Conservation (phyloP, 2,888 invertebrate genomes). For the Bugula neritina region DNA sequence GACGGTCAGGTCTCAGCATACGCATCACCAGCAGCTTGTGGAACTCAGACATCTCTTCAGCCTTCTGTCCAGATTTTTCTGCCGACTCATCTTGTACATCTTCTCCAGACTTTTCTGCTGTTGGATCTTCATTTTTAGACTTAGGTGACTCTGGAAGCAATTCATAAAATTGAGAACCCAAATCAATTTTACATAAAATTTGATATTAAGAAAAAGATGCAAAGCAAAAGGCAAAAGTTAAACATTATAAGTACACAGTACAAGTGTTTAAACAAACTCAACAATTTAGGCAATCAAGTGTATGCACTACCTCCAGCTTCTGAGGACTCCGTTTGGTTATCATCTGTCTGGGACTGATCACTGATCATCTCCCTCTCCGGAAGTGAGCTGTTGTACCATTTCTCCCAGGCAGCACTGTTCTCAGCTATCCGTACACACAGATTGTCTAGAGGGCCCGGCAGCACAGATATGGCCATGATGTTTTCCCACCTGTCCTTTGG, state of each 20-base stretch:
- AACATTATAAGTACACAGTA: too few species aligned
- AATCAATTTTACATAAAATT: too few species aligned
- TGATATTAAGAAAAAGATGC: too few species aligned
- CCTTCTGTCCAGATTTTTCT: slow-evolving; percentile 14
- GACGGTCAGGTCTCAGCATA: slow-evolving; percentile 49
- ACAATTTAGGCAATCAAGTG: too few species aligned
- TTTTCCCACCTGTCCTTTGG: slow-evolving; percentile 51
- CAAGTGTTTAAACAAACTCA: too few species aligned
- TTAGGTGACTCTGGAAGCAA: not conserved
- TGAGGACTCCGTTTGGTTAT: slow-evolving; percentile 7
- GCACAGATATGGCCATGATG: slow-evolving; percentile 48
- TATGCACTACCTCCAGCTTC: not conserved
- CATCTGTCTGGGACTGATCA: not conserved
- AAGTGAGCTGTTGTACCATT: slow-evolving; percentile 41
- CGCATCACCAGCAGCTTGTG: slow-evolving; percentile 49
- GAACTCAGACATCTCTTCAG: slow-evolving; percentile 33
- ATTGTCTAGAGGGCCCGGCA: slow-evolving; percentile 49
- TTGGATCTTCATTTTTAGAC: not conserved
- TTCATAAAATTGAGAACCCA: too few species aligned
- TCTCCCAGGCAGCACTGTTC: slow-evolving; percentile 42
- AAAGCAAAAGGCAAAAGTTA: too few species aligned
- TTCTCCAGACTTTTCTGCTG: not conserved
- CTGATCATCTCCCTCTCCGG: slow-evolving; percentile 43
- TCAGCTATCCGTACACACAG: slow-evolving; percentile 46
- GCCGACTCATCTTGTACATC: not conserved